Conservation (phyloP, 2,113 vertebrate genomes). For the Halichoeres trimaculatus region DNA sequence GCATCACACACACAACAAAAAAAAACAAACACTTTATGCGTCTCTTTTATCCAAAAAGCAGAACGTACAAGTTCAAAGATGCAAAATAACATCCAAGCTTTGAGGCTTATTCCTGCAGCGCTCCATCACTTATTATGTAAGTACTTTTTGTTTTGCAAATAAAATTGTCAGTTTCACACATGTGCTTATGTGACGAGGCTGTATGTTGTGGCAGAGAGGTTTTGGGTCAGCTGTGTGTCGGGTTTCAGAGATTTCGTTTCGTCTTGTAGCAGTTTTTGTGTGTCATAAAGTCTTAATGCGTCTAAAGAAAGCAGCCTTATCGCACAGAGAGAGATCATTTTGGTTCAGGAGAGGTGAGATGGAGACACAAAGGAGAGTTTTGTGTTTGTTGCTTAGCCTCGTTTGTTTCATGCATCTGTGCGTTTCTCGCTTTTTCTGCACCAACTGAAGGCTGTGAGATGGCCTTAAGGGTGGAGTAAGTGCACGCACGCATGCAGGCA, state of each 20-base stretch:
- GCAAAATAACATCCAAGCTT: too few relatives aligned
- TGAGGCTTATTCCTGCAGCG: too few relatives aligned
- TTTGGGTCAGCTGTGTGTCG: neutral
- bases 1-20: too few relatives aligned
- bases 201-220: neutral
- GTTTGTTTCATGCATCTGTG: neutral
- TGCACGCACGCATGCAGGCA: neutral
- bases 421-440: conserved; percentile 3
- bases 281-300: neutral
- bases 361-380: neutral
- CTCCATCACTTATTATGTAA: neutral
- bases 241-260: neutral
- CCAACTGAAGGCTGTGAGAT: neutral
- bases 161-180: too few relatives aligned
- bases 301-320: neutral
- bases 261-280: neutral
- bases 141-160: too few relatives aligned
- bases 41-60: too few relatives aligned
- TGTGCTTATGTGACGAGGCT: neutral
- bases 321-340: neutral
- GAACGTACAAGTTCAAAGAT: too few relatives aligned
- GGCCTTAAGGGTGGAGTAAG: conserved; percentile 7
- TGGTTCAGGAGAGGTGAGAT: neutral
- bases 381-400: neutral
- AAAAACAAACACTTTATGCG: too few relatives aligned